Percentiles rank a stretch among this genome's conserved stretches.
phyloP scores from a whole-genome alignment of 2,797 vertebrate genomes.

The Lycodopsis pacificus region DNA sequence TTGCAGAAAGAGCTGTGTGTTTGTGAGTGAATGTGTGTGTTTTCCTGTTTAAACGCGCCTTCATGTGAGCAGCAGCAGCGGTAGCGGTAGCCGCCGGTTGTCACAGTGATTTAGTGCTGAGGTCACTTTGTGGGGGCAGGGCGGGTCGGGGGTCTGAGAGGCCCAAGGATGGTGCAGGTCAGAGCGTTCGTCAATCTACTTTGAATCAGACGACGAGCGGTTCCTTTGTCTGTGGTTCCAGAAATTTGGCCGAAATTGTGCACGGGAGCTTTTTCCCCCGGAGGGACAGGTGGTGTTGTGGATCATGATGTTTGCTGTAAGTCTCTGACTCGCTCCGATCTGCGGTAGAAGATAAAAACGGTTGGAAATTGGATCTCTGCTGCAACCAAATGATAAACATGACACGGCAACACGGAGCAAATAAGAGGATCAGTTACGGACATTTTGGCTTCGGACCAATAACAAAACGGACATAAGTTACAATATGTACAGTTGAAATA shows the following conservation, averaged over 20 bases:
- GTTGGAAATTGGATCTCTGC: neutral
- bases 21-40: neutral
- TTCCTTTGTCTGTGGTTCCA: constrained; percentile 22
- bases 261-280: constrained; percentile 1
- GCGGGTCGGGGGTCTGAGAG: constrained; percentile 12
- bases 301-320: constrained; percentile 32
- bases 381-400: neutral
- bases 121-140: constrained; percentile 9
- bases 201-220: neutral
- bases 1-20: neutral
- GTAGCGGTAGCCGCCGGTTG: constrained; percentile 15
- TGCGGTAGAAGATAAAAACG: constrained; percentile 5
- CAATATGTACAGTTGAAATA: neutral
- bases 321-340: constrained; percentile 13
- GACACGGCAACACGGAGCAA: neutral
- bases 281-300: constrained; percentile 7
- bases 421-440: neutral
- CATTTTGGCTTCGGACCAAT: too few relatives aligned
- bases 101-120: constrained; percentile 38
- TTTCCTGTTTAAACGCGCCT: neutral
- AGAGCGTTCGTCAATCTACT: neutral
- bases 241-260: constrained; percentile 20
- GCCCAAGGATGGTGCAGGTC: neutral
- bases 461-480: neutral
- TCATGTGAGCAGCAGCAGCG: constrained; percentile 22